Evolutionary conservation across 2,888 invertebrate genomes (phyloP), one percentile per base, ranked within the genome.

Genomic region (Molorchus minor): DNA sequence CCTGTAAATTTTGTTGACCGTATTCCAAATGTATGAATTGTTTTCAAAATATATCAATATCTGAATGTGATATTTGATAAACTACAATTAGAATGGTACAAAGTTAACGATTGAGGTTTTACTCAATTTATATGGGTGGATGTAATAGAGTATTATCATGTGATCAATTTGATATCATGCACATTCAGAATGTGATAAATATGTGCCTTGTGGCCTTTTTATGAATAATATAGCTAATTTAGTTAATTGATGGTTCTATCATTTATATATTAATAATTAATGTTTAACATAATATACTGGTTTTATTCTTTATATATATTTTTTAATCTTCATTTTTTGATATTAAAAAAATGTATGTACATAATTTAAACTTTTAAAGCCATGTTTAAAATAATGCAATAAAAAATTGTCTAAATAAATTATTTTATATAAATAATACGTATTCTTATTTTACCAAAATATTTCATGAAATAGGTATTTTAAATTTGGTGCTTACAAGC

Each of bases 1-100:
- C 93, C 93, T 53, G 83, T 86, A 20, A 90, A 89, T 82, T 92
- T 90, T 79, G 88, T 92, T 17, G 69, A 71, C 44, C 62, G 64
- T 56, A 55, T 71, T 45, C 70, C 70, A 53, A 60, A 65, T 47
- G 51, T 67, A 51, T 65, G 55, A 58, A 45, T 33, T 33, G 12
- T 3, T 43, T 52, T 12, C 3, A 33, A 10, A 33, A 33, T n/a
- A 33, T 10, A 12, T 33, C 7, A 33, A 33, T 33, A 33, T 33
- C 33, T 33, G 5, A 8, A 33, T 12, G 33, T 33, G 33, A 33
- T 10, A 33, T 33, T 33, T 3, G 12, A 5, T 33, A 3, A 33
- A 33, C 4, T 5, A 25, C 25, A 25, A 8, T 25, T 25, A 25
- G 25, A 25, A 25, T 5, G 8, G 4, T 33, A n/a, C 12, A 33